Evolutionary conservation across 2,888 invertebrate species (phyloP), one percentile per base, ranked within the genome.

Genomic region (Diaphora mendica): DNA sequence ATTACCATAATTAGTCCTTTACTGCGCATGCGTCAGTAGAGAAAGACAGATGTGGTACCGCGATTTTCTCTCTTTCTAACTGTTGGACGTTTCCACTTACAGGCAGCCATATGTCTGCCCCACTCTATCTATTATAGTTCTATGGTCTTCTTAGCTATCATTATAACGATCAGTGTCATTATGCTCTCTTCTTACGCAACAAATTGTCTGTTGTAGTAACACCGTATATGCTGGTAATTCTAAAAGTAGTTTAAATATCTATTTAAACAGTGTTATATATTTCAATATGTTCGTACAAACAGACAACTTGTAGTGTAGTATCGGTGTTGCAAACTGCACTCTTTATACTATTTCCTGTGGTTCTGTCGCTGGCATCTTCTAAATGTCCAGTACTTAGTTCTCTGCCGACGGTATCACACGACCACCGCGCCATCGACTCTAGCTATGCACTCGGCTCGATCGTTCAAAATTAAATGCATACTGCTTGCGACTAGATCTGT

Each of bases 271-370:
- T 39, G 26, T 62, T 35, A 62, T 70, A n/a, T 11, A 55, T 74
- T 68, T 30, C 26, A 35, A 55, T 30, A 65, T 66, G 62, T 69
- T 64, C 68, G 33, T 70, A 42, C 67, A 70, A 73, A 78, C 85
- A 91, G 91, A 92, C 87, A 85, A 91, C 91, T 93, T 87, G 89
- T 91, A 87, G 77, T 87, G 91, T 91, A 86, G 88, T 86, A 92
- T 95, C 95, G 94, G 95, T 95, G 95, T 95, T 95, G 95, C 95
- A 95, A 95, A 95, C 92, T 95, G 95, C 95, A 95, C 95, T 95
- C 95, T 95, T 95, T 95, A 95, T 95, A 93, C 94, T 95, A 90
- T 94, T 90, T 95, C 92, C 92, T 95, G 92, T 94, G 93, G 92
- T 93, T 93, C 94, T 94, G 93, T 95, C 93, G 94, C 94, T 93